Evolutionary conservation across 2,797 vertebrate genomes (phyloP).

Genomic region (Synaphobranchus kaupii): DNA sequence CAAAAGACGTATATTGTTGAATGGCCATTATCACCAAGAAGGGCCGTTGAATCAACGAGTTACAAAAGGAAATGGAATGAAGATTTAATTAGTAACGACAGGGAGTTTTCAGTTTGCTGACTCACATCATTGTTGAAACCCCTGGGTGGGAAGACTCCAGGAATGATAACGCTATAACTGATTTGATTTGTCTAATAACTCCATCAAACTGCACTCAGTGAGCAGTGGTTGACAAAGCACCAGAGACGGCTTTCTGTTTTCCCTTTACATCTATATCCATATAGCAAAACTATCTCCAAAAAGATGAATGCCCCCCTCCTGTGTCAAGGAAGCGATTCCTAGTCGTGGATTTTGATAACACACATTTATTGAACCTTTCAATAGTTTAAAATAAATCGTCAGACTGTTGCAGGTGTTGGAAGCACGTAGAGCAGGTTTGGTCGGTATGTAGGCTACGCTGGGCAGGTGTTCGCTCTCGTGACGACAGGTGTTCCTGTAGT

Average conservation of each 20-base stretch:
- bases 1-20: neutral
- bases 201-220: neutral
- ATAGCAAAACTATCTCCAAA: neutral
- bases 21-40: neutral
- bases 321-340: neutral
- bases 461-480: conserved; percentile 55
- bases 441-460: conserved; percentile 15
- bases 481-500: conserved; percentile 43
- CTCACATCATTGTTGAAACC: conserved; percentile 35
- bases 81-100: neutral
- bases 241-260: neutral
- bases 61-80: conserved; percentile 10
- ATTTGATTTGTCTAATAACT: neutral
- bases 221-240: neutral
- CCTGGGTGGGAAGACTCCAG: conserved; percentile 9
- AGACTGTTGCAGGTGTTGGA: conserved; percentile 49
- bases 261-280: neutral
- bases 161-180: neutral
- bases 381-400: neutral
- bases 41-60: conserved; percentile 22
- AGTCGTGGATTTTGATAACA: too few relatives aligned
- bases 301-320: neutral
- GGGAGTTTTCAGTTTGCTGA: conserved; percentile 7
- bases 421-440: conserved; percentile 69
- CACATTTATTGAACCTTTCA: neutral